Conservation (phyloP, 2,113 vertebrate species). For the Silurus meridionalis region DNA sequence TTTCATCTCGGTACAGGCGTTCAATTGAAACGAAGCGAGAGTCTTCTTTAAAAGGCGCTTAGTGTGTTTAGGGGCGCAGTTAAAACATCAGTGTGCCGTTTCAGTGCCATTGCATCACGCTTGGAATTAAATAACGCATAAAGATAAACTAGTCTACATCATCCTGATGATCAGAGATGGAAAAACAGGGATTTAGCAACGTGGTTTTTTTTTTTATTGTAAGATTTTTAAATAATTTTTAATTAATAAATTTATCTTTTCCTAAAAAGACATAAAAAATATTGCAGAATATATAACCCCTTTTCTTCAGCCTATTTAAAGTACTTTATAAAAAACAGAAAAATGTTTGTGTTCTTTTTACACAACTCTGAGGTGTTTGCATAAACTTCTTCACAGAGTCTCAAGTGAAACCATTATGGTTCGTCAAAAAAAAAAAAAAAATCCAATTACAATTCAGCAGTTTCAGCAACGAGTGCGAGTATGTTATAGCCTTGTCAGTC, state of each 20-base stretch:
- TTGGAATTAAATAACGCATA: background rate
- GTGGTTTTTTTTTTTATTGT: background rate
- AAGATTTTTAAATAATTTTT: background rate
- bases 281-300: background rate
- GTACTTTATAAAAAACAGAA: background rate
- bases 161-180: background rate
- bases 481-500: conserved; percentile 27
- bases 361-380: background rate
- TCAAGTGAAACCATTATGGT: background rate
- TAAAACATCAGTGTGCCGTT: conserved; percentile 53
- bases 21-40: conserved; percentile 26
- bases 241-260: background rate
- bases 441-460: background rate
- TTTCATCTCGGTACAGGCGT: conserved; percentile 34
- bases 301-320: background rate
- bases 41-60: conserved; percentile 15
- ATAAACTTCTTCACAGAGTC: background rate
- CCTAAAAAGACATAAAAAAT: background rate
- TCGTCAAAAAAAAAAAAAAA: background rate
- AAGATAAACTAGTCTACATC: background rate
- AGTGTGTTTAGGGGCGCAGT: conserved; percentile 22
- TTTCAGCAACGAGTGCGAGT: background rate
- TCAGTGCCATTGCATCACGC: conserved; percentile 64
- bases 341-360: background rate
- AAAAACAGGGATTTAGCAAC: background rate